These are phyloP conservation scores for Drosophila fulvimacula DNA, from an alignment of 2,888 invertebrate species.

Conservation along the genomic window DNA sequence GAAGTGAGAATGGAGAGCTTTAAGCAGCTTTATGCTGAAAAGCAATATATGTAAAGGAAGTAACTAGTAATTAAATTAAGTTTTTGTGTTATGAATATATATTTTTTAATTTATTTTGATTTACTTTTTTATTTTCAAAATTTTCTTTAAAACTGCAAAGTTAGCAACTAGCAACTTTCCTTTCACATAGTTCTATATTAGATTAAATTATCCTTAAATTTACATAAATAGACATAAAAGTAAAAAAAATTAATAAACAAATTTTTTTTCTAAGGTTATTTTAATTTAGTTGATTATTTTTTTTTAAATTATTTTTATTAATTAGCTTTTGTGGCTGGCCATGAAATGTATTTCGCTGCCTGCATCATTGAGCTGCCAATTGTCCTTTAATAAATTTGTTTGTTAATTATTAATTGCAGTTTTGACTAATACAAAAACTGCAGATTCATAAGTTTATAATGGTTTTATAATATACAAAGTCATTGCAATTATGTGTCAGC, in stretches of 20 bases:
- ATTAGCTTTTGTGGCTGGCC: slow-evolving; percentile 7
- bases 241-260: not conserved
- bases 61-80: not conserved
- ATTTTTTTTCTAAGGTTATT: not conserved
- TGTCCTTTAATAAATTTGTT: slow-evolving; percentile 11
- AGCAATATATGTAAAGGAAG: not conserved
- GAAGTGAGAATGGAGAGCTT: not conserved
- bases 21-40: not conserved
- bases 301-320: not conserved
- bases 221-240: not conserved
- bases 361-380: not conserved
- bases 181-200: too few species aligned
- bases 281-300: not conserved
- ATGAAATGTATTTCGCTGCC: not conserved
- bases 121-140: not conserved
- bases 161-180: not conserved
- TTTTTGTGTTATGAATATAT: not conserved
- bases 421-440: slow-evolving; percentile 19
- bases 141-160: not conserved
- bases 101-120: not conserved
- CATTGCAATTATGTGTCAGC: slow-evolving; percentile 36
- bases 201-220: not conserved
- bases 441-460: slow-evolving; percentile 22
- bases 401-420: slow-evolving; percentile 11
- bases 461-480: slow-evolving; percentile 34